Evolutionary conservation across 2,797 vertebrate genomes (phyloP).

Genomic region (Argyrosomus regius): DNA sequence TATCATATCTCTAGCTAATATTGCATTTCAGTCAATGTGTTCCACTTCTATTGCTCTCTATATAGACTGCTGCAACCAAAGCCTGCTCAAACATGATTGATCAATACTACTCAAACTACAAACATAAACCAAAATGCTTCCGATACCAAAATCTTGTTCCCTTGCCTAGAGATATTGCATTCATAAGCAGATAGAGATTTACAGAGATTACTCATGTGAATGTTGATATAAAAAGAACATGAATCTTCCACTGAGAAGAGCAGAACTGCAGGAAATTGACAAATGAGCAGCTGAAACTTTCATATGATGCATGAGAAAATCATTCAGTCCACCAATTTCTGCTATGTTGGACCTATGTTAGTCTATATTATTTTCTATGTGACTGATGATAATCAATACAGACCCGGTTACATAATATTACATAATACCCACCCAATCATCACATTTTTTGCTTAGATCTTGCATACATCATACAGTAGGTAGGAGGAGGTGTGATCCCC

Average conservation of each 20-base stretch:
- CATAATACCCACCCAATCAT: constrained; percentile 23
- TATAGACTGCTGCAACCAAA: too few relatives aligned
- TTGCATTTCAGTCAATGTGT: too few relatives aligned
- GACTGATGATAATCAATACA: constrained; percentile 8
- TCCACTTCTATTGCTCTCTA: too few relatives aligned
- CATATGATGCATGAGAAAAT: neutral
- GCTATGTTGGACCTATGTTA: neutral
- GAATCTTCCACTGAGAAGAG: neutral
- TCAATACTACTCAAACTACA: too few relatives aligned
- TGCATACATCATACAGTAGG: constrained; percentile 18
- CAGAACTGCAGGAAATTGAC: neutral
- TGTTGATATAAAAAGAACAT: neutral
- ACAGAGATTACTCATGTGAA: too few relatives aligned
- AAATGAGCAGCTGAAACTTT: neutral
- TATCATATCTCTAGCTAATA: too few relatives aligned
- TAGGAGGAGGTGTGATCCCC: constrained; percentile 58
- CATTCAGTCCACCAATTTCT: too few relatives aligned
- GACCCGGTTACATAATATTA: constrained; percentile 17
- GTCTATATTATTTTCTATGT: neutral
- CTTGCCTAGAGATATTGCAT: too few relatives aligned
- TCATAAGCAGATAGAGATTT: too few relatives aligned
- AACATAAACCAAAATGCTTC: too few relatives aligned
- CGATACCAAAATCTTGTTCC: too few relatives aligned
- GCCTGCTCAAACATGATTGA: too few relatives aligned
- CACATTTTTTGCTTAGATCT: constrained; percentile 27